phyloP scores from a whole-genome alignment of 1,140 invertebrate genomes.

The Listronotus bonariensis region DNA sequence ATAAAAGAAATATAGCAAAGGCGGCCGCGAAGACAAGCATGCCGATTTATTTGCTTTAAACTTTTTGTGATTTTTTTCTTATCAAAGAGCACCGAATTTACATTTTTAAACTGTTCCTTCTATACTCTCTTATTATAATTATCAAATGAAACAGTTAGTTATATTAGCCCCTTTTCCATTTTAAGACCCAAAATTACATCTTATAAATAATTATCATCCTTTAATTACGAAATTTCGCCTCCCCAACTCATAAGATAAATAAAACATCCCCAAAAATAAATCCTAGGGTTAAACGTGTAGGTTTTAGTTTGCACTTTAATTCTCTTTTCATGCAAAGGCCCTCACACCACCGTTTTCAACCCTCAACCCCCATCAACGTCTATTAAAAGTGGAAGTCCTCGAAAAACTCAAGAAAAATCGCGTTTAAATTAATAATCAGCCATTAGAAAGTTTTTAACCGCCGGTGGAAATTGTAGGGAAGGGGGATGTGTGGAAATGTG shows the following conservation, averaged over 20 bases:
- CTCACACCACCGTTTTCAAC: slow-evolving; percentile 32
- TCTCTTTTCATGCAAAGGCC: slow-evolving; percentile 20
- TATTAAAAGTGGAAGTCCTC: slow-evolving; percentile 28
- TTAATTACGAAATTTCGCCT: no score
- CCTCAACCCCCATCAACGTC: slow-evolving; percentile 37
- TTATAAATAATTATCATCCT: no score
- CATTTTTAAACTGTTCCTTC: no score
- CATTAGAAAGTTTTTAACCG: slow-evolving; percentile 30
- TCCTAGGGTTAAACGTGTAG: slow-evolving; percentile 3
- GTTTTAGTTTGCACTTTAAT: slow-evolving; percentile 18
- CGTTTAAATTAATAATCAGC: slow-evolving; percentile 30
- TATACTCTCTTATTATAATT: no score
- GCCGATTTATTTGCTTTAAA: no score
- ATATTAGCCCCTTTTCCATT: no score
- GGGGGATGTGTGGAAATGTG: slow-evolving; percentile 12
- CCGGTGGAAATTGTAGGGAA: not conserved
- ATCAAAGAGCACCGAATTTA: no score
- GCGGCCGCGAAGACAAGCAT: no score
- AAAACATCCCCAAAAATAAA: slow-evolving; percentile 14
- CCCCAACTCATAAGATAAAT: not conserved
- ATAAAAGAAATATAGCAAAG: no score
- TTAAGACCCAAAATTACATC: no score
- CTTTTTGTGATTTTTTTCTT: no score
- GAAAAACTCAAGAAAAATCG: slow-evolving; percentile 37
- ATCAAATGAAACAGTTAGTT: no score